These are phyloP conservation scores for Solea senegalensis DNA, from an alignment of 2,113 vertebrate genomes.

Conservation along the genomic window DNA sequence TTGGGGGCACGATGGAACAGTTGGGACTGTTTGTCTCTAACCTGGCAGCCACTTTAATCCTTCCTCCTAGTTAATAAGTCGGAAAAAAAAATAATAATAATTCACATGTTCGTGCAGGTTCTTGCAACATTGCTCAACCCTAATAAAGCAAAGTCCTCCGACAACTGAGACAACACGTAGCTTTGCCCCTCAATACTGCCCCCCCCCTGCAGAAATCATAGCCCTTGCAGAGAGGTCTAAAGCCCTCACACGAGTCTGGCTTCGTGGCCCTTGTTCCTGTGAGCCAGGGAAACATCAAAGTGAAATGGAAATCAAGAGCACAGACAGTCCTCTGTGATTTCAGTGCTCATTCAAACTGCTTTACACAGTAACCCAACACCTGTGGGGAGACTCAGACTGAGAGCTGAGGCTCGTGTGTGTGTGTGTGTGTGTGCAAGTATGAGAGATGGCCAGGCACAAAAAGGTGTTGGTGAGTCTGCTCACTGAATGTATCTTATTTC, in stretches of 20 bases:
- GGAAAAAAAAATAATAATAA: conserved; percentile 5
- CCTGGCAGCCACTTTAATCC: no score
- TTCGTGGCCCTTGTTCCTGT: conserved; percentile 65
- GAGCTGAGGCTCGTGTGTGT: conserved; percentile 24
- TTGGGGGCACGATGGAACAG: no score
- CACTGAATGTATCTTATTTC: conserved; percentile 16
- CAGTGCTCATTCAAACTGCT: conserved; percentile 67
- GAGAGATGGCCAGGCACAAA: conserved; percentile 30
- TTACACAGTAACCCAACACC: conserved; percentile 79
- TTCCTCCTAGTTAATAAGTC: conserved; percentile 42
- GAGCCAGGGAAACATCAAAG: conserved; percentile 77
- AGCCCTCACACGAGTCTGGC: conserved; percentile 70
- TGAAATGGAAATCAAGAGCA: conserved; percentile 68
- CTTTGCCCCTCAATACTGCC: conserved; percentile 29
- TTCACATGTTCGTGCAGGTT: conserved; percentile 16
- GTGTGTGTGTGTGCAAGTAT: conserved; percentile 27
- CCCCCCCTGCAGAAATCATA: conserved; percentile 23
- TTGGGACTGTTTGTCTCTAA: no score
- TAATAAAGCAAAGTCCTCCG: conserved; percentile 51
- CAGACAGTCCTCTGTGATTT: conserved; percentile 73
- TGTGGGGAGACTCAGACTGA: conserved; percentile 60
- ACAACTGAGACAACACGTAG: conserved; percentile 51
- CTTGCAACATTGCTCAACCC: conserved; percentile 48
- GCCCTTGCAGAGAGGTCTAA: conserved; percentile 48
- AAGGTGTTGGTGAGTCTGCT: conserved; percentile 33